Base-by-base conservation (phyloP, 1,140 invertebrate genomes). In the Hydropsyche tenuis region DNA sequence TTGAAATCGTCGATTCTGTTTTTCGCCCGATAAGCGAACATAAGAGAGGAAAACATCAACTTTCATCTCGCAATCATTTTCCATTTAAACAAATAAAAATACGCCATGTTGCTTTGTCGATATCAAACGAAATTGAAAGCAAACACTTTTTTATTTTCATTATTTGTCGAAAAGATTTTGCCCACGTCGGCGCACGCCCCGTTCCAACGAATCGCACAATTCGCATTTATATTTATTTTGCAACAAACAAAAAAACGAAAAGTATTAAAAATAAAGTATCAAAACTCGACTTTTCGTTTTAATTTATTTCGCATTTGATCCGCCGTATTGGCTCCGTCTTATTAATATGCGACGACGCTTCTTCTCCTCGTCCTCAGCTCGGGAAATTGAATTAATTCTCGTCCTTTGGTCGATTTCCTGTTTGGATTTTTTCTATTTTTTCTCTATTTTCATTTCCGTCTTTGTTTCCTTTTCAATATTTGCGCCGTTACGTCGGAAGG, bases 71-170 rank as follows among this genome's bases (percentile, higher is more conserved):
- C 30, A 37, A 37, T 37, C 30, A 9, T 37, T 48, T 60, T 60
- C 7, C 14, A 25, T 60, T 60, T 60, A 60, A 25, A 60, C 23
- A 60, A 60, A 60, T 27, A 60, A 60, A 37, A 37, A 60, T 23
- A 60, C 23, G 56, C 22, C 9, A 20, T 23, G 20, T 53, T 18
- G 48, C 20, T 60, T 60, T 25, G 23, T 25, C 56, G 23, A 23
- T 60, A 60, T 60, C 56, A 60, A 60, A 60, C 22, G 56, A 60
- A 60, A 60, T 60, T 60, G 56, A 60, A 60, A 60, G 22, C 22
- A 60, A 60, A 60, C 56, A 60, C 22, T 60, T 60, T 60, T 60
- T 60, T 60, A 14, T 60, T 37, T 37, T 37, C 30, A 37, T 37
- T 37, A 37, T 37, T 27, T 60, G 56, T 25, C 56, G 22, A 60